A percentile compares a stretch with the other conserved stretches of the same genome.
These are phyloP conservation scores for Orthosia incerta DNA, from an alignment of 2,888 invertebrate species.

Conservation along the genomic window DNA sequence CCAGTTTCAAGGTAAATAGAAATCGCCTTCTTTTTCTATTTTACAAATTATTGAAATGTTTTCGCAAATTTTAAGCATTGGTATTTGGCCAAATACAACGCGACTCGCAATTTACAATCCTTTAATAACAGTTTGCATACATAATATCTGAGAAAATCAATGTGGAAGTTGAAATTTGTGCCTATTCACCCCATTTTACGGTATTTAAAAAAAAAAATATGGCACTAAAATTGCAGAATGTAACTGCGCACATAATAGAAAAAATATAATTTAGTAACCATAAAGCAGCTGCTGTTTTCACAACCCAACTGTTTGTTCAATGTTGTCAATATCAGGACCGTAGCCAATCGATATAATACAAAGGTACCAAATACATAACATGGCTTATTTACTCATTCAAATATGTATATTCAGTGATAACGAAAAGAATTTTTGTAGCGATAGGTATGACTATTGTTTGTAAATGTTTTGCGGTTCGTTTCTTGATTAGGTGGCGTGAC, in stretches of 20 bases:
- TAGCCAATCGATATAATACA: slow-evolving; percentile 12
- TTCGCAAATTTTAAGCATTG: no score
- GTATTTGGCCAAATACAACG: no score
- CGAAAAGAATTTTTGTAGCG: slow-evolving; percentile 30
- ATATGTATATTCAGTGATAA: slow-evolving; percentile 39
- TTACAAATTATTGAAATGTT: no score
- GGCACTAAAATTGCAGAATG: slow-evolving; percentile 36
- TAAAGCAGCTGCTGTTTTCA: slow-evolving; percentile 31
- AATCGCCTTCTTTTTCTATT: no score
- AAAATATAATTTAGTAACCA: not conserved
- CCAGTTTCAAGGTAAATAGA: no score
- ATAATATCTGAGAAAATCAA: no score
- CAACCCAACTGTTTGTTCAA: slow-evolving; percentile 39
- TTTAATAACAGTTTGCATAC: no score
- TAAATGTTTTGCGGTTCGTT: slow-evolving; percentile 32
- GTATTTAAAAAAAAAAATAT: not conserved
- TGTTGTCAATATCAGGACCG: slow-evolving; percentile 27
- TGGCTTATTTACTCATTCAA: not conserved
- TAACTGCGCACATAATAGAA: slow-evolving; percentile 2
- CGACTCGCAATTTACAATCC: no score
- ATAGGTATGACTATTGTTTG: slow-evolving; percentile 40
- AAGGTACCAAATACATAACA: slow-evolving; percentile 16
- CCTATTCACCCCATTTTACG: no score
- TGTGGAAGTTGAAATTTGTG: no score
- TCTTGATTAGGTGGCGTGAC: slow-evolving; percentile 43